Percentiles rank a stretch among this genome's conserved stretches.
These are phyloP conservation scores for Apis mellifera DNA, from an alignment of 1,140 invertebrate species.

Conservation along the genomic window DNA sequence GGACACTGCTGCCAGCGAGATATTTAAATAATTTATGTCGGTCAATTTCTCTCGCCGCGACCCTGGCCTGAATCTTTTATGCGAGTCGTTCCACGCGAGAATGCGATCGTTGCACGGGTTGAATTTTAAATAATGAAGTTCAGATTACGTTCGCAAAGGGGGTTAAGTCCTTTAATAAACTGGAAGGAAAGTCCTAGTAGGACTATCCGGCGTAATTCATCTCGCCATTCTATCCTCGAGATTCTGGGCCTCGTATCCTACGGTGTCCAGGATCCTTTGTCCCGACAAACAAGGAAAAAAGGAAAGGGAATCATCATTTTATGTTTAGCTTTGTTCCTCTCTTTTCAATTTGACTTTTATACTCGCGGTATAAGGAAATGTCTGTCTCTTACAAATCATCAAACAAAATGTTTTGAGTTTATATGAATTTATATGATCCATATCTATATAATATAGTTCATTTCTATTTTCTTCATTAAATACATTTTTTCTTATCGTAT, in stretches of 20 bases:
- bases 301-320: background rate
- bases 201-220: slow-evolving; percentile 46
- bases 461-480: too few relatives aligned
- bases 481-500: too few relatives aligned
- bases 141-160: slow-evolving; percentile 59
- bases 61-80: slow-evolving; percentile 63
- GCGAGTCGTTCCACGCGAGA: slow-evolving; percentile 59
- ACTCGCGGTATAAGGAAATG: too few relatives aligned
- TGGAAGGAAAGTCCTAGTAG: slow-evolving; percentile 37
- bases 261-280: too few relatives aligned
- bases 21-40: slow-evolving; percentile 67
- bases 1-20: slow-evolving; percentile 30
- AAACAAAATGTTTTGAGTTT: too few relatives aligned
- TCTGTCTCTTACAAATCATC: too few relatives aligned
- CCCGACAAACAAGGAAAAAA: too few relatives aligned
- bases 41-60: slow-evolving; percentile 62
- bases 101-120: slow-evolving; percentile 64
- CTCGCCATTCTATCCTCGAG: background rate
- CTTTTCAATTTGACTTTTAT: too few relatives aligned
- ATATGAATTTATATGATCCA: too few relatives aligned
- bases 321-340: too few relatives aligned
- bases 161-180: slow-evolving; percentile 61
- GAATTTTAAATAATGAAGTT: slow-evolving; percentile 68
- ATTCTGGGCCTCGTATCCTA: background rate
- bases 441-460: too few relatives aligned